Base-by-base conservation (phyloP, 2,113 vertebrate species). In the Solea senegalensis region DNA sequence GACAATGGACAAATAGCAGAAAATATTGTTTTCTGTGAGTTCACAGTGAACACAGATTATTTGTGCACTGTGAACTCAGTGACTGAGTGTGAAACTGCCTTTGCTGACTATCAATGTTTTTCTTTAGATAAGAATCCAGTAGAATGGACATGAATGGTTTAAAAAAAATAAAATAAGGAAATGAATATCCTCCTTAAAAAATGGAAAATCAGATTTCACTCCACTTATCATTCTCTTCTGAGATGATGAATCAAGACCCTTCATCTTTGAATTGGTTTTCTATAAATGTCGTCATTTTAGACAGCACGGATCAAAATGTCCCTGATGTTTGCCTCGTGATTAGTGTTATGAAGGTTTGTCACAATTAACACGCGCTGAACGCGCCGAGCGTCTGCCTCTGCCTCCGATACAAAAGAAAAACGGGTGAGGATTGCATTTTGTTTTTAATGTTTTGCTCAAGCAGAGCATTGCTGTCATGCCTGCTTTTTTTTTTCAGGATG, bases 401-500 rank as follows among this genome's bases (percentile, higher is more conserved):
- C 80, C 88, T 86, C 80, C 88, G 69, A 89, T 91, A 80, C 82
- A 70, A 89, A 86, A 89, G 83, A 79, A 84, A 87, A 89, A 83
- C 69, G 80, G 88, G 85, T 72, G 80, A 91, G 91, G 89, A 91
- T 82, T 86, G 91, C 86, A 90, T 92, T 92, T 52, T 91, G 86
- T 89, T 92, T 92, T 89, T 90, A 85, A 92, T 91, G 87, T 92
- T 93, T 93, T 90, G 87, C 91, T 92, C 82, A 88, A 92, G 91
- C 88, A 85, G 90, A 91, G 90, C 90, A 86, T 79, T 86, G 91
- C 91, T 93, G 90, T 92, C 91, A 92, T 84, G 83, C 89, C 87
- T 80, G 86, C 75, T 90, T 90, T 92, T 93, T 92, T 92, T 21
- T 21, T 89, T 61, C 86, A 84, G 86, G 76, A 83, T 92, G 90